These are phyloP conservation scores for Lophius americanus DNA, from an alignment of 2,797 vertebrate genomes.

Conservation along the genomic window DNA sequence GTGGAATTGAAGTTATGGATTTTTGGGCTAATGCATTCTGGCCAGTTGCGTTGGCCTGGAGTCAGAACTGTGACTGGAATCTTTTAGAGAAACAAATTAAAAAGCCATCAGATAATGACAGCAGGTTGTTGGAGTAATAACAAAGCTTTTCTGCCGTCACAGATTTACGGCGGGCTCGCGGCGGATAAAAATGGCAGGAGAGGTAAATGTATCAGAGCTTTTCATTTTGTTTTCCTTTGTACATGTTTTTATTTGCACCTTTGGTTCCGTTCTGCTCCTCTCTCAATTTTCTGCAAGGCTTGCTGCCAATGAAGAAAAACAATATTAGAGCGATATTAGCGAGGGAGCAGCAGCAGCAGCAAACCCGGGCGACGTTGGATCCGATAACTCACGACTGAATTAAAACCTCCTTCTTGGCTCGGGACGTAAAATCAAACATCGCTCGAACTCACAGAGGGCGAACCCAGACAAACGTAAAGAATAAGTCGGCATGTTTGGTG, in stretches of 20 bases:
- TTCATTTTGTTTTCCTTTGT: slow-evolving; percentile 11
- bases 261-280: no score
- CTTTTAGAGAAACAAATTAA: slow-evolving; percentile 61
- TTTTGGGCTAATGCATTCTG: slow-evolving; percentile 40
- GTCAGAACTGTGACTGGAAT: slow-evolving; percentile 56
- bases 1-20: slow-evolving; percentile 74
- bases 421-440: no score
- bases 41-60: slow-evolving; percentile 42
- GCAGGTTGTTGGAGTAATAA: slow-evolving; percentile 52
- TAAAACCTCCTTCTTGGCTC: no score
- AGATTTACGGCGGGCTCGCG: slow-evolving; percentile 7
- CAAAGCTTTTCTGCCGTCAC: slow-evolving; percentile 39
- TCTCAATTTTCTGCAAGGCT: slow-evolving; percentile 20
- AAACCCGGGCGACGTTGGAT: background rate
- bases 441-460: no score
- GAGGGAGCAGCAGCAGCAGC: slow-evolving; percentile 23
- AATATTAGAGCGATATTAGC: slow-evolving; percentile 30
- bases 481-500: no score
- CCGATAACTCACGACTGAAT: no score
- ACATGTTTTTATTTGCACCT: slow-evolving; percentile 33
- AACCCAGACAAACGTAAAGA: no score
- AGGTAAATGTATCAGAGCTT: slow-evolving; percentile 24
- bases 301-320: slow-evolving; percentile 49
- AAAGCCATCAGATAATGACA: slow-evolving; percentile 57
- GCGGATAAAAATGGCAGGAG: slow-evolving; percentile 26